These are phyloP conservation scores for Terrapene triunguis DNA, from an alignment of 2,113 vertebrate species.

Conservation along the genomic window DNA sequence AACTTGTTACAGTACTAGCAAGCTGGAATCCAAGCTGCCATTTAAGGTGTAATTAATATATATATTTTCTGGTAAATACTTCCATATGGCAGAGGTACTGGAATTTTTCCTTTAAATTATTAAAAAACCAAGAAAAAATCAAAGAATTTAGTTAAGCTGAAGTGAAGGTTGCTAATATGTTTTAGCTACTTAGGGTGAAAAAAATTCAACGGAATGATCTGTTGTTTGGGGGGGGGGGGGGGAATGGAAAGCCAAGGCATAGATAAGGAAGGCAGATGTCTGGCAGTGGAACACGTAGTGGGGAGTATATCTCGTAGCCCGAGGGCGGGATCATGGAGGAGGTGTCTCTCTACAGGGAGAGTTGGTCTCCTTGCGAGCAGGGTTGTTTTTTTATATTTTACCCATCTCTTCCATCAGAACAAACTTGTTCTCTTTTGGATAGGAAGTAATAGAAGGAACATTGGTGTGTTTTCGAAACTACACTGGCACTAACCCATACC, in stretches of 20 bases:
- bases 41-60: neutral
- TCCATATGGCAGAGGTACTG: rapidly evolving
- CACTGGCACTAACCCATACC: neutral
- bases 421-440: neutral
- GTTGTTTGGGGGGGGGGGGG: neutral
- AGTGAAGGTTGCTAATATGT: neutral
- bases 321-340: neutral
- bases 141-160: neutral
- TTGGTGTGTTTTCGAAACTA: neutral
- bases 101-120: neutral
- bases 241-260: neutral
- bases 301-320: neutral
- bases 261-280: neutral
- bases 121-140: neutral
- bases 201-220: neutral
- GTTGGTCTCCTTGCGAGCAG: neutral
- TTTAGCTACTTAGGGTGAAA: neutral
- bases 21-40: neutral
- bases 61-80: neutral
- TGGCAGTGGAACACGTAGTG: neutral
- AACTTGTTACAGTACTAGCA: neutral
- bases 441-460: neutral
- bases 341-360: neutral
- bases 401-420: neutral
- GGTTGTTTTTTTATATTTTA: neutral